Percentiles rank a stretch among this genome's conserved stretches.
Evolutionary conservation across 2,888 invertebrate species (phyloP).

Genomic region (Nowickia ferox): DNA sequence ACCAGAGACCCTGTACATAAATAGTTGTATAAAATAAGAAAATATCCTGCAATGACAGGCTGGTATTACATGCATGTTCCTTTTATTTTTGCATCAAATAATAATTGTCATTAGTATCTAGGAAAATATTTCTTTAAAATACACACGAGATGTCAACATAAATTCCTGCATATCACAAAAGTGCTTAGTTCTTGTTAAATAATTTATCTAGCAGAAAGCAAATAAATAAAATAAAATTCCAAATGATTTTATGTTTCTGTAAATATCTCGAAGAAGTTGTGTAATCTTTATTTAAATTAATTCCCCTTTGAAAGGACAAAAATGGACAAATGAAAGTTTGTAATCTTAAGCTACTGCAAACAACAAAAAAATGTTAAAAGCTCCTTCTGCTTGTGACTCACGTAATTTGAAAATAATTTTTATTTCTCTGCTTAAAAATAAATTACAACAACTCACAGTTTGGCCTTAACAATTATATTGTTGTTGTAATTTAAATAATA

Average conservation of each 20-base stretch:
- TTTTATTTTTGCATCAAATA: too few relatives aligned
- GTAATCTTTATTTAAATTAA: not conserved
- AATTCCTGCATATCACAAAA: not conserved
- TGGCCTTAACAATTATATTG: not conserved
- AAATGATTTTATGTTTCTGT: constrained; percentile 37
- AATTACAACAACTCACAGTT: constrained; percentile 35
- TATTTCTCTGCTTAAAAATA: constrained; percentile 29
- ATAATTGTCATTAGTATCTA: not conserved
- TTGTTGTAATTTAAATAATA: constrained; percentile 34
- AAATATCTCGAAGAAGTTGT: not conserved
- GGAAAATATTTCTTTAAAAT: not conserved
- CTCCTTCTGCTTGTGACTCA: constrained; percentile 28
- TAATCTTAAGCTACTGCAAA: not conserved
- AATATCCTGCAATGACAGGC: too few relatives aligned
- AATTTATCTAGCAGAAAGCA: constrained; percentile 16
- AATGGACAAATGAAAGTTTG: not conserved
- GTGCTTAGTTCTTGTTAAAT: not conserved
- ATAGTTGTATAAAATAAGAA: too few relatives aligned
- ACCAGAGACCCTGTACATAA: too few relatives aligned
- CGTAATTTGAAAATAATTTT: constrained; percentile 59
- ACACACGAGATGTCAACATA: constrained; percentile 2
- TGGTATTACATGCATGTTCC: too few relatives aligned
- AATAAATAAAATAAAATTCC: constrained; percentile 34
- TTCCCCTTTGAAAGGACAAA: constrained; percentile 9
- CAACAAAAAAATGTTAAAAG: not conserved